Evolutionary conservation across 2,113 vertebrate genomes (phyloP), one percentile per base, ranked within the genome.

Genomic region (Trinectes maculatus): DNA sequence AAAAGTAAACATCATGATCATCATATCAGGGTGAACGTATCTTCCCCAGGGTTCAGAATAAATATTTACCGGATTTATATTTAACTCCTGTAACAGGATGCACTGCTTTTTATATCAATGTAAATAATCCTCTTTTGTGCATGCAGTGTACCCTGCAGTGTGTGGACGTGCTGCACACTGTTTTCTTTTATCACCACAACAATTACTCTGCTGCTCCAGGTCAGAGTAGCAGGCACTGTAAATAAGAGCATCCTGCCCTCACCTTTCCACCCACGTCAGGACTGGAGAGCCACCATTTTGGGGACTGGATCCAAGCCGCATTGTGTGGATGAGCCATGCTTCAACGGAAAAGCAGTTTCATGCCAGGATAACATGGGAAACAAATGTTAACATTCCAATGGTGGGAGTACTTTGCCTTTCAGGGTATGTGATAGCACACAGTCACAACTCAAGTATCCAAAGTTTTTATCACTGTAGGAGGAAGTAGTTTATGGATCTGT

Each of bases 81-180:
- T 86, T 87, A 87, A 78, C 74, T 28, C 21, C 15, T 60, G 69
- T 77, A 88, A 89, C 88, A 92, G 91, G 92, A 93, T 66, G 61
- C 58, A 0, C 57, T 69, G 73, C 84, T 90, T 89, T 92, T 92
- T 83, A 86, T 91, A 91, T 88, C 79, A 85, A 39, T 63, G 84
- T 91, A 89, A 93, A 92, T 89, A 91, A 87, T 73, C 82, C 0
- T 58, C 82, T 74, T 84, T 87, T 85, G 77, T 84, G 63, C 58
- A 19, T 4, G 66, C 36, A 13, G 53, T 49, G 7, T 43, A 72
- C 72, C 85, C 84, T 82, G 82, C 80, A 62, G 80, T 60, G 85
- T 74, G 74, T 90, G 91, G 87, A 93, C 89, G 85, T 86, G 77
- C 65, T 28, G 67, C 74, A 89, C 82, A 89, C 89, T 79, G 87